phyloP scores from a whole-genome alignment of 2,888 invertebrate species.

The Therioaphis trifolii region DNA sequence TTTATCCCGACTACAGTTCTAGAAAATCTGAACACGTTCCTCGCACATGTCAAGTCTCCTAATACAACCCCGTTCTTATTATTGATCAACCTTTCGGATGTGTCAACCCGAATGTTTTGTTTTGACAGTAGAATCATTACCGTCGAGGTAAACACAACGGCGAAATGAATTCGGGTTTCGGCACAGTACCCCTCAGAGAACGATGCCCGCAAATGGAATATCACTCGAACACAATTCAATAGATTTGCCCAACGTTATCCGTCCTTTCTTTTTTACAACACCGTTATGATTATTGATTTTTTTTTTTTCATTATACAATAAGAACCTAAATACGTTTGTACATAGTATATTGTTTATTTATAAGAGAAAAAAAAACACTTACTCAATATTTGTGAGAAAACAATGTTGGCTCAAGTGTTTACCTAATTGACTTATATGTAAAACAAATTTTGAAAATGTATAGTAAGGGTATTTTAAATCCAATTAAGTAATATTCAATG shows the following conservation, averaged over 20 bases:
- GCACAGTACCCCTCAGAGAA: background rate
- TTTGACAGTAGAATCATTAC: slow-evolving; percentile 32
- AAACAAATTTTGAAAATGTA: too few species aligned
- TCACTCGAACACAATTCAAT: background rate
- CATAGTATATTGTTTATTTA: too few species aligned
- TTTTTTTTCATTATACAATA: too few species aligned
- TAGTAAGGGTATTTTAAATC: too few species aligned
- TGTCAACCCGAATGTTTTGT: slow-evolving; percentile 25
- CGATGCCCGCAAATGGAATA: background rate
- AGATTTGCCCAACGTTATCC: background rate
- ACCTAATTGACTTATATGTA: too few species aligned
- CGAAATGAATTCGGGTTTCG: background rate
- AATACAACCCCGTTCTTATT: slow-evolving; percentile 13
- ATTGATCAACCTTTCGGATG: slow-evolving; percentile 26
- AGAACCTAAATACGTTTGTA: too few species aligned
- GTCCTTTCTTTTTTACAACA: background rate
- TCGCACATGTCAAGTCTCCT: slow-evolving; percentile 4
- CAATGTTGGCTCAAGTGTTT: too few species aligned
- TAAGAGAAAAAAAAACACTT: too few species aligned
- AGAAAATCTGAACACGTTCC: slow-evolving; percentile 5
- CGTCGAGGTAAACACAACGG: slow-evolving; percentile 1
- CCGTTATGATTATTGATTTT: background rate
- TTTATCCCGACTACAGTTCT: background rate
- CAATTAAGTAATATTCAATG: too few species aligned
- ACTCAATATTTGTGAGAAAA: too few species aligned